Percentiles rank a stretch among this genome's conserved stretches.
Conservation (phyloP, 2,888 invertebrate species). For the Alloscopus bannaensis region DNA sequence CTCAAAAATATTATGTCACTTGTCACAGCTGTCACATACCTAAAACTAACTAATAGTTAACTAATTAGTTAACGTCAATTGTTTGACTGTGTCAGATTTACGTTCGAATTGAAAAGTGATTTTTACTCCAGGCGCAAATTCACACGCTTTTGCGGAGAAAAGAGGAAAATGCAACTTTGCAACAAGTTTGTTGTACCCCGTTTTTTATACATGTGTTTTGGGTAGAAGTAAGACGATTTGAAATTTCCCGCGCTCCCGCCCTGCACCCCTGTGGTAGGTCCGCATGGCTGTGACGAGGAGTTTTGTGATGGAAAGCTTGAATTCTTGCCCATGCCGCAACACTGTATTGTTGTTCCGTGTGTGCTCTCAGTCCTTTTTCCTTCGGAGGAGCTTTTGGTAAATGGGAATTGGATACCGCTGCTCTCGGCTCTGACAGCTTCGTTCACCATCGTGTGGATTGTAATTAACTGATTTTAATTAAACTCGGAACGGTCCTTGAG, state of each 20-base stretch:
- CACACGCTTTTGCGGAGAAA: too few species aligned
- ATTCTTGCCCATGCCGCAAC: slow-evolving; percentile 59
- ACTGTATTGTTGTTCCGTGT: too few species aligned
- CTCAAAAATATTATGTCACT: too few species aligned
- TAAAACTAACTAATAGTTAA: too few species aligned
- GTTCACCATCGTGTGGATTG: background rate
- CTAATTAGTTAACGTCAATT: too few species aligned
- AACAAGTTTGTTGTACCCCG: too few species aligned
- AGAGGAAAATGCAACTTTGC: too few species aligned
- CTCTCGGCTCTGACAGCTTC: slow-evolving; percentile 7
- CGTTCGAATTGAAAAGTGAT: too few species aligned
- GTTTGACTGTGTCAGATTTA: too few species aligned
- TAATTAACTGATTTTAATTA: slow-evolving; percentile 2
- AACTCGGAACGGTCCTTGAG: slow-evolving; percentile 40
- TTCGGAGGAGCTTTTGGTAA: background rate
- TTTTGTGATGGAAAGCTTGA: slow-evolving; percentile 49
- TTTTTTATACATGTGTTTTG: too few species aligned
- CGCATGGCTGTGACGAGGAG: background rate
- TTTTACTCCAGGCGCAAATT: too few species aligned
- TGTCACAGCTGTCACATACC: too few species aligned
- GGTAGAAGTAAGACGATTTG: background rate
- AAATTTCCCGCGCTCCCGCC: background rate
- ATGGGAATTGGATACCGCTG: slow-evolving; percentile 14
- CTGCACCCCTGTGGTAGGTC: slow-evolving; percentile 18
- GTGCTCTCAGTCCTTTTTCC: background rate